Evolutionary conservation across 2,113 vertebrate genomes (phyloP).

Genomic region (Pyrgilauda ruficollis): DNA sequence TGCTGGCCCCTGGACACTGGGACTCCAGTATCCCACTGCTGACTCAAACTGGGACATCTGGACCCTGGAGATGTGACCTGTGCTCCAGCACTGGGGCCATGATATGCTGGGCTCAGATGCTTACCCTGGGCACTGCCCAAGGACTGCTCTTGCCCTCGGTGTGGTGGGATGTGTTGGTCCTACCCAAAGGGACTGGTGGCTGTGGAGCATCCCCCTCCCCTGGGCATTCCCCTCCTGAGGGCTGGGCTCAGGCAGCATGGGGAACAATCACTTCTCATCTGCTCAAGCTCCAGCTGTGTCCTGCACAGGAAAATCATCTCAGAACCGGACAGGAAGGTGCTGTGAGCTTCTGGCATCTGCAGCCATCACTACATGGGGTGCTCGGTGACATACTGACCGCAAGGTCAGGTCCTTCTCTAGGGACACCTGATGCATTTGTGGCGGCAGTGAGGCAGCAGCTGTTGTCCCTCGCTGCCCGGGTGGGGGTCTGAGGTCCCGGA

Average conservation of each 20-base stretch:
- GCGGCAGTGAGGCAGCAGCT: neutral
- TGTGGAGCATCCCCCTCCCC: neutral
- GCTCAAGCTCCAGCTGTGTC: neutral
- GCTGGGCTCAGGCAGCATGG: rapidly evolving
- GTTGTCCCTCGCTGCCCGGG: neutral
- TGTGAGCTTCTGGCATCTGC: neutral
- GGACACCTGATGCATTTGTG: neutral
- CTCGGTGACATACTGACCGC: neutral
- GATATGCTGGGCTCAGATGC: neutral
- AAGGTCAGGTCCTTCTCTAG: neutral
- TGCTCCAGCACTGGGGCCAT: rapidly evolving
- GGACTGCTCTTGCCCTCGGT: neutral
- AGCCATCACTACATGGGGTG: rapidly evolving
- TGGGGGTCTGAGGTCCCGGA: neutral
- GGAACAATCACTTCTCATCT: neutral
- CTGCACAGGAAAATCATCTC: neutral
- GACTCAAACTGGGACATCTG: neutral
- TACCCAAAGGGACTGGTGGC: neutral
- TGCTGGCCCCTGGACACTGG: too few relatives aligned
- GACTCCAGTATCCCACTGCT: neutral
- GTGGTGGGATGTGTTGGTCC: rapidly evolving
- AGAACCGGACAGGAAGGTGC: neutral
- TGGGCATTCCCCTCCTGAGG: too few relatives aligned
- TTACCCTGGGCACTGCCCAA: neutral
- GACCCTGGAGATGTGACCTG: neutral